Percentiles rank a stretch among this genome's conserved stretches.
Conservation (phyloP, 2,797 vertebrate genomes). For the Amphiprion clarkii region DNA sequence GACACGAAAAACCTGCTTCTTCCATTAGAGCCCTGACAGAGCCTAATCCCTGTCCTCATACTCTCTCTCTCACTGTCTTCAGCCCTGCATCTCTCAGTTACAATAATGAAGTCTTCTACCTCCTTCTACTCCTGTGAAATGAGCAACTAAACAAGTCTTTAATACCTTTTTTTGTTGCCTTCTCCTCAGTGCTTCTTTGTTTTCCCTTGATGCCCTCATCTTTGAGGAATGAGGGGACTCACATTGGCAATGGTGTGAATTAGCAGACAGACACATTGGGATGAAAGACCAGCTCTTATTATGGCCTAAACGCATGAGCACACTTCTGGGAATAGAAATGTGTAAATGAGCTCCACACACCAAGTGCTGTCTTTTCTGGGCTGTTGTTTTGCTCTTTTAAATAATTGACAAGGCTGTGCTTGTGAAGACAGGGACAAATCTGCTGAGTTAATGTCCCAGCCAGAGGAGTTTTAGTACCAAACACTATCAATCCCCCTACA, state of each 20-base stretch:
- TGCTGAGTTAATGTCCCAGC: conserved; percentile 80
- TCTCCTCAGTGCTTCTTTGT: conserved; percentile 48
- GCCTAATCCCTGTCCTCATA: conserved; percentile 59
- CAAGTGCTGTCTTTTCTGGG: conserved; percentile 65
- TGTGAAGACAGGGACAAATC: conserved; percentile 83
- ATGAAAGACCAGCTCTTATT: conserved; percentile 77
- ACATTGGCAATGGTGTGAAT: conserved; percentile 65
- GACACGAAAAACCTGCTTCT: conserved; percentile 78
- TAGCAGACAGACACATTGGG: conserved; percentile 60
- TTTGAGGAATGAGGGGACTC: conserved; percentile 50
- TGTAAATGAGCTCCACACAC: conserved; percentile 81
- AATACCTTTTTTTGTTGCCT: conserved; percentile 45
- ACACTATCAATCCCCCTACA: conserved; percentile 75
- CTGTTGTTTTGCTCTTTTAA: conserved; percentile 84
- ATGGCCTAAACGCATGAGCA: conserved; percentile 73
- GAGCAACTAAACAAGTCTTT: conserved; percentile 52
- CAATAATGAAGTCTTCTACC: conserved; percentile 54
- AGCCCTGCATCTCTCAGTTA: conserved; percentile 41
- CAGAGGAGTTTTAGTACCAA: conserved; percentile 75
- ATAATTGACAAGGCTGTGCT: conserved; percentile 83
- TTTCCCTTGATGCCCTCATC: conserved; percentile 56
- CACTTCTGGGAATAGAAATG: conserved; percentile 75
- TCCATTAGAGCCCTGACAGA: conserved; percentile 77
- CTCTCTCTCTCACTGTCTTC: conserved; percentile 44
- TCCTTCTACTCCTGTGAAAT: conserved; percentile 42